Base-by-base conservation (phyloP, 2,797 vertebrate species). In the Knipowitschia caucasica region DNA sequence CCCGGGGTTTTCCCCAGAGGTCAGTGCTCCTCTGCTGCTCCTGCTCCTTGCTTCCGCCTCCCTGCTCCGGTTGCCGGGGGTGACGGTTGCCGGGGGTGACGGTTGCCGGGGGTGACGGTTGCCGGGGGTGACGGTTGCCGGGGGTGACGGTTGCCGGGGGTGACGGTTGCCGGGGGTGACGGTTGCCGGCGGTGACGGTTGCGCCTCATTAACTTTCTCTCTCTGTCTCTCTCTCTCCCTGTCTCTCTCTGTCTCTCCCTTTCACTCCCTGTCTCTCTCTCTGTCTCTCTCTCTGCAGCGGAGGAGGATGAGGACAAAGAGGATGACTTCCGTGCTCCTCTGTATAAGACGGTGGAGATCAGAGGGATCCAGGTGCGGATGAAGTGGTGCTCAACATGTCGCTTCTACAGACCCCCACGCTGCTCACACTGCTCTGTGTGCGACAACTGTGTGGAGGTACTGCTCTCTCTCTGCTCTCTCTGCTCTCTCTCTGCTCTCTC, bases 361-460 rank as follows among this genome's bases (percentile, higher is more conserved):
- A 88, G 93, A 51, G 95, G 95, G 53, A 97, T 98, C 69, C 96
- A 98, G 86, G 95, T 96, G 78, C 89, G 95, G 78, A 98, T 98
- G 95, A 98, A 98, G 57, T 98, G 96, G 95, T 98, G 96, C 1
- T 95, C 96, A 0, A 98, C 95, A 44, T 98, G 95, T 75, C 94
- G 95, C 43, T 98, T 98, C 88, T 98, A 98, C 91, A 87, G 95
- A 6, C 96, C 95, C 0, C 96, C 96, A 0, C 93, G 96, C 24
- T 98, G 96, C 82, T 98, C 96, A 29, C 96, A 98, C 84, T 97
- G 96, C 89, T 98, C 95, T 0, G 95, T 98, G 78, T 98, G 96
- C 1, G 95, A 98, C 90, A 98, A 98, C 84, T 98, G 96, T 50
- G 96, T 98, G 1, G 96, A 98, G 96, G 96, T 98, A 78, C 87